These are phyloP conservation scores for Cottoperca gobio DNA, from an alignment of 2,797 vertebrate genomes.

Conservation along the genomic window DNA sequence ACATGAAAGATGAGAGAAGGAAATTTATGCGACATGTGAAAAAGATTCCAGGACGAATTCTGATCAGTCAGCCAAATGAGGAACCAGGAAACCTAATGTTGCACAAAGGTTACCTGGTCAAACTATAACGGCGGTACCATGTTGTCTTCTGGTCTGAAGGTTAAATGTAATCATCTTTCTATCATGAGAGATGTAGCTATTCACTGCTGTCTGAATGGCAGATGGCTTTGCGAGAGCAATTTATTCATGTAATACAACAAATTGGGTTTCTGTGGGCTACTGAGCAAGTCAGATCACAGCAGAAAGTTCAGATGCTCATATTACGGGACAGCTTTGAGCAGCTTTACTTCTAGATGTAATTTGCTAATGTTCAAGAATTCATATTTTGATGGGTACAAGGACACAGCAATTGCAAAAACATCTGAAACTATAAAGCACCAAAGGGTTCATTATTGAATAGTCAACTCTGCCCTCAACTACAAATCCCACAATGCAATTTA, in stretches of 20 bases:
- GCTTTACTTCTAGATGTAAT: slow-evolving; percentile 2
- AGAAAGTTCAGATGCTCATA: slow-evolving; percentile 26
- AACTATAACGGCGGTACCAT: slow-evolving; percentile 26
- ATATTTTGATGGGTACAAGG: background rate
- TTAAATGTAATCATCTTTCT: slow-evolving; percentile 40
- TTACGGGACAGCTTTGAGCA: background rate
- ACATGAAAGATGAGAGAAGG: slow-evolving; percentile 16
- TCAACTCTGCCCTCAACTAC: background rate
- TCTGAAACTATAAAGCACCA: background rate
- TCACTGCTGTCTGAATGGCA: slow-evolving; percentile 34
- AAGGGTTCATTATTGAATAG: background rate
- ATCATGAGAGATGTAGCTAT: slow-evolving; percentile 33
- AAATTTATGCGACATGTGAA: background rate
- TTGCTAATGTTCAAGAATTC: background rate
- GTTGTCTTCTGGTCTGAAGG: slow-evolving; percentile 24
- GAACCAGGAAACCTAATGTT: slow-evolving; percentile 9
- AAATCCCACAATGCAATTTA: background rate
- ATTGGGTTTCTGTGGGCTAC: slow-evolving; percentile 27
- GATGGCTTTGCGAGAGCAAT: slow-evolving; percentile 41
- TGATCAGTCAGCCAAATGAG: slow-evolving; percentile 9
- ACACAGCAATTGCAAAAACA: background rate
- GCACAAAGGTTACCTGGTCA: slow-evolving; percentile 25
- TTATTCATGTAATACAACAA: slow-evolving; percentile 41
- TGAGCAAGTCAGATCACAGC: slow-evolving; percentile 30
- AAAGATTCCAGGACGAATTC: slow-evolving; percentile 11